Conservation (phyloP, 1,140 invertebrate genomes). For the Parapsyche elsis region DNA sequence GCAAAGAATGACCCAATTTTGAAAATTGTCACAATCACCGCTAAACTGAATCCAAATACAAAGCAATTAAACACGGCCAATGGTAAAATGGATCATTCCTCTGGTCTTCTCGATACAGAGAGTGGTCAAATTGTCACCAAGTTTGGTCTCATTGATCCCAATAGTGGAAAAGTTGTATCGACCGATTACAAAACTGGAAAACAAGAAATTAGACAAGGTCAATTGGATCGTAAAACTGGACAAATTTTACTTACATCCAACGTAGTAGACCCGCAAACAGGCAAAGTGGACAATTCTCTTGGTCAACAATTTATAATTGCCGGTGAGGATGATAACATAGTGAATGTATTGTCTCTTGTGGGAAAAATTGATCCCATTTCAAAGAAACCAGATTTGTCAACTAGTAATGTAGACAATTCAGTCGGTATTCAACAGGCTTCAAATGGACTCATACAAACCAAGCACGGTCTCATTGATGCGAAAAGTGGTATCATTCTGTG, state of each 20-base stretch:
- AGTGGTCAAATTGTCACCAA: conserved; percentile 70
- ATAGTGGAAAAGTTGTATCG: conserved; percentile 67
- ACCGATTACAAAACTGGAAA: conserved; percentile 70
- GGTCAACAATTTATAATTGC: conserved; percentile 68
- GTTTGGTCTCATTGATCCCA: conserved; percentile 70
- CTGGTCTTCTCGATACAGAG: conserved; percentile 68
- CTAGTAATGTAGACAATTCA: conserved; percentile 69
- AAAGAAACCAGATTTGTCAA: conserved; percentile 66
- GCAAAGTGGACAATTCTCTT: conserved; percentile 65
- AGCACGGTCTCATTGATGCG: conserved; percentile 73
- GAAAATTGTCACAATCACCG: conserved; percentile 70
- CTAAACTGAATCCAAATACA: conserved; percentile 69
- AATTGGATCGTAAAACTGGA: conserved; percentile 69
- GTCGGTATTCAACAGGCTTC: conserved; percentile 66
- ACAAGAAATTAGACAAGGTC: conserved; percentile 66
- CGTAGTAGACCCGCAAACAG: conserved; percentile 68
- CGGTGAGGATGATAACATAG: conserved; percentile 68
- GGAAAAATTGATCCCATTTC: conserved; percentile 69
- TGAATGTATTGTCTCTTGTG: conserved; percentile 69
- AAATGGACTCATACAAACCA: conserved; percentile 70
- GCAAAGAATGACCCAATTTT: conserved; percentile 69
- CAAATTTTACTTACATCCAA: conserved; percentile 69
- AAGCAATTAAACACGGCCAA: conserved; percentile 69
- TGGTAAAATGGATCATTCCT: conserved; percentile 68
- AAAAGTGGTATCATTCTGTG: conserved; percentile 73